phyloP scores from a whole-genome alignment of 1,140 invertebrate genomes.

The Armadillidium nasatum region DNA sequence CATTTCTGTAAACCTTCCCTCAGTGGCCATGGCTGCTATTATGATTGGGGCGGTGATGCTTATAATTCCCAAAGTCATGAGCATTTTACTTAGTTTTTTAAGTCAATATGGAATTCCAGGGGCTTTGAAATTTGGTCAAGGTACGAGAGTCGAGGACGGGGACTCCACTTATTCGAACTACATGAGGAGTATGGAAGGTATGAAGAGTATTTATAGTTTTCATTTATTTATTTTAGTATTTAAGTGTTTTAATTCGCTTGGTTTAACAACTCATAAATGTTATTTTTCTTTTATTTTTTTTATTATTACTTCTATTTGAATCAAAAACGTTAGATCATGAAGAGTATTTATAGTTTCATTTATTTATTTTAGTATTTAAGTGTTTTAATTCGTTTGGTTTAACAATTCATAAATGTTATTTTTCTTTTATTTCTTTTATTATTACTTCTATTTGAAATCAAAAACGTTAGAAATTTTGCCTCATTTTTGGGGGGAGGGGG shows the following conservation, averaged over 20 bases:
- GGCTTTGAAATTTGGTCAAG: neutral
- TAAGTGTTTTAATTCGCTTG: neutral
- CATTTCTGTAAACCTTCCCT: slow-evolving; percentile 33
- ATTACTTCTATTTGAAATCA: too few relatives aligned
- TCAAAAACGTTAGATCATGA: too few relatives aligned
- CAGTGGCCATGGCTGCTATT: slow-evolving; percentile 25
- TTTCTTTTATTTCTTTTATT: too few relatives aligned
- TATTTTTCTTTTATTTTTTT: too few relatives aligned
- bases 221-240: neutral
- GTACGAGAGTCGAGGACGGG: neutral
- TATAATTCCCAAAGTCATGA: slow-evolving; percentile 30
- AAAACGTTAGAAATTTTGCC: too few relatives aligned
- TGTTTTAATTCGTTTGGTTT: too few relatives aligned
- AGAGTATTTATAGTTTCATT: too few relatives aligned
- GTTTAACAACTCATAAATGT: too few relatives aligned
- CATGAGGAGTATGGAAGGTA: slow-evolving; percentile 18
- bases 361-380: too few relatives aligned
- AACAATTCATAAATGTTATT: too few relatives aligned
- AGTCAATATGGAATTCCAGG: slow-evolving; percentile 1
- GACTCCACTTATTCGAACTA: slow-evolving; percentile 22
- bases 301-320: too few relatives aligned
- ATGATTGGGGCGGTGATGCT: slow-evolving; percentile 23
- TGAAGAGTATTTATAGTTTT: neutral
- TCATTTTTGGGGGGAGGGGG: too few relatives aligned
- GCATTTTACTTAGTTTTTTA: neutral